Evolutionary conservation across 2,888 invertebrate species (phyloP).

Genomic region (Mylabris sibirica): DNA sequence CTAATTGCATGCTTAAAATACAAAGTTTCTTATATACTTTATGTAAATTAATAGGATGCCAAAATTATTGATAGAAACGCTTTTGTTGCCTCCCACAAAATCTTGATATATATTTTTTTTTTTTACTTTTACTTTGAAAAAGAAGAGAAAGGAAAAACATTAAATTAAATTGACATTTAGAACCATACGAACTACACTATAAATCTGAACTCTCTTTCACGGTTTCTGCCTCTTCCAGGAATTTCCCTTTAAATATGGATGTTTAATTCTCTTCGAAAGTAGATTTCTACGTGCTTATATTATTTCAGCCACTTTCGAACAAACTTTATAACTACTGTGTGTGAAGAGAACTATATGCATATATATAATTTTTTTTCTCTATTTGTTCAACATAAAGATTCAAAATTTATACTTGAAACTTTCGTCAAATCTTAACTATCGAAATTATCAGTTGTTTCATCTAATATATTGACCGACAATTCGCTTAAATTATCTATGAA

Average conservation of each 20-base stretch:
- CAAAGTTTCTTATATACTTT: conserved; percentile 40
- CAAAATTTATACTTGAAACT: conserved; percentile 13
- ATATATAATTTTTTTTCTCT: conserved; percentile 20
- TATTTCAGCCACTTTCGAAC: conserved; percentile 37
- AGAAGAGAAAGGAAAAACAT: conserved; percentile 15
- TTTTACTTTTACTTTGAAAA: background rate
- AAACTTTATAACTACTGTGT: conserved; percentile 34
- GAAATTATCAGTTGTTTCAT: conserved; percentile 7
- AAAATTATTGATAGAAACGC: conserved; percentile 15
- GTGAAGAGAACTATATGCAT: conserved; percentile 19
- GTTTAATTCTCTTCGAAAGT: conserved; percentile 42
- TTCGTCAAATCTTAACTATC: background rate
- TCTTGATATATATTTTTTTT: background rate
- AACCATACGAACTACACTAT: conserved; percentile 35
- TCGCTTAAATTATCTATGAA: background rate
- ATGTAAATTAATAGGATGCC: conserved; percentile 38
- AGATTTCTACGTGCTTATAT: conserved; percentile 40
- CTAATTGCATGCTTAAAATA: conserved; percentile 45
- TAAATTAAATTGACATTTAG: conserved; percentile 36
- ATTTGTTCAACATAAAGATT: conserved; percentile 23
- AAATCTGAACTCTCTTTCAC: conserved; percentile 41
- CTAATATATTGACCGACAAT: background rate
- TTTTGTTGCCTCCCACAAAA: background rate
- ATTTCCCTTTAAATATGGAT: conserved; percentile 42
- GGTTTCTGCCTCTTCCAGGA: conserved; percentile 34